These are phyloP conservation scores for Cyprinodon variegatus DNA, from an alignment of 2,113 vertebrate species.

Conservation along the genomic window DNA sequence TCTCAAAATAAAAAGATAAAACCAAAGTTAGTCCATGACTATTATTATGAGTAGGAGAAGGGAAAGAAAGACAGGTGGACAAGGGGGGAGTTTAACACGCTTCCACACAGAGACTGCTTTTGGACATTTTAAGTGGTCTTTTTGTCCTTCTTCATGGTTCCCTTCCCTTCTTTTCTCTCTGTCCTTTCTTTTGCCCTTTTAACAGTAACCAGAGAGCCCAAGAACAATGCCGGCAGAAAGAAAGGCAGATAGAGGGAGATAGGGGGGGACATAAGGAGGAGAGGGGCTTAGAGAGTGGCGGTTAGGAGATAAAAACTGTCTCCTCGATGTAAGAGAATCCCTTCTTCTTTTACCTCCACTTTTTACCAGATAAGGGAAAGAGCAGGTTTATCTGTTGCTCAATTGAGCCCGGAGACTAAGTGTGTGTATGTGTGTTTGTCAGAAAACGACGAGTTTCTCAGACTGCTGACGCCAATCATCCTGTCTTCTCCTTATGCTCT, in stretches of 20 bases:
- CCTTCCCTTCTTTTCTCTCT: constrained; percentile 55
- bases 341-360: constrained; percentile 49
- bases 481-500: constrained; percentile 33
- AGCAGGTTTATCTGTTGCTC: constrained; percentile 64
- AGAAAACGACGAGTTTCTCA: constrained; percentile 50
- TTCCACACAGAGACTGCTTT: constrained; percentile 52
- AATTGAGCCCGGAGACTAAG: constrained; percentile 60
- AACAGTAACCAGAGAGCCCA: constrained; percentile 72
- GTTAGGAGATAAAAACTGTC: constrained; percentile 73
- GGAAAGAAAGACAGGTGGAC: neutral
- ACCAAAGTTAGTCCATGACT: neutral
- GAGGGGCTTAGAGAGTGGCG: constrained; percentile 53
- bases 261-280: constrained; percentile 22
- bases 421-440: constrained; percentile 36
- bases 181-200: constrained; percentile 68
- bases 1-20: too few species aligned
- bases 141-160: constrained; percentile 66
- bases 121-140: constrained; percentile 69
- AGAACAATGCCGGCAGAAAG: constrained; percentile 56
- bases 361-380: constrained; percentile 61
- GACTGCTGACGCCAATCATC: constrained; percentile 65
- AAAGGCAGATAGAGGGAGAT: constrained; percentile 37
- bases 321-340: constrained; percentile 74
- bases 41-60: constrained; percentile 9
- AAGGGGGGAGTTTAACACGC: constrained; percentile 43